phyloP scores from a whole-genome alignment of 2,113 vertebrate genomes.

The Suricata suricatta region DNA sequence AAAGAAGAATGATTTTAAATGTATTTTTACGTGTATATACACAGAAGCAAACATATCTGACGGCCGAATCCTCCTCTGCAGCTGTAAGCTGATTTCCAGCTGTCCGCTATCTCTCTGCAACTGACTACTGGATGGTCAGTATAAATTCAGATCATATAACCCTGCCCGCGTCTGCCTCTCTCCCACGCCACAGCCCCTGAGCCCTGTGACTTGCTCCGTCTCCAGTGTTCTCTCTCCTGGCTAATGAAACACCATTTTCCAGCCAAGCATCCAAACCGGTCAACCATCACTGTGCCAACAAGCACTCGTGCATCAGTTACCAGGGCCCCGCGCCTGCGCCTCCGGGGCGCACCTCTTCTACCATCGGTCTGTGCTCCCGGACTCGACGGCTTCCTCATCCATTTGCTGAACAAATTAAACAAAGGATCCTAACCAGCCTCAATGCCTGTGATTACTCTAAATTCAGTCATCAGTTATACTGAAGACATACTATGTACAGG shows the following conservation, averaged over 20 bases:
- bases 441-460: not conserved
- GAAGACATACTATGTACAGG: not conserved
- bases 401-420: not conserved
- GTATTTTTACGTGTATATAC: not conserved
- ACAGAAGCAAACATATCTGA: not conserved
- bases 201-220: not conserved
- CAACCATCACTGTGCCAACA: fast-evolving
- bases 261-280: no score
- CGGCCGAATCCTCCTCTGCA: not conserved
- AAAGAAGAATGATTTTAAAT: not conserved
- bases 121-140: fast-evolving
- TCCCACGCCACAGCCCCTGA: fast-evolving
- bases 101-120: not conserved
- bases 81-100: not conserved
- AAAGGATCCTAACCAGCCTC: not conserved
- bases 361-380: not conserved
- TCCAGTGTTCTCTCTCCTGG: not conserved
- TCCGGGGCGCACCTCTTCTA: not conserved
- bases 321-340: not conserved
- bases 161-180: not conserved
- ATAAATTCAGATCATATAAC: not conserved
- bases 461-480: not conserved
- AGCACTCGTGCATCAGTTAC: fast-evolving
- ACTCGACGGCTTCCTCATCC: not conserved
- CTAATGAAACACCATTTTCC: not conserved